A percentile compares a stretch with the other conserved stretches of the same genome.
Conservation (phyloP, 2,797 vertebrate species). For the Ctenochaetus hawaiiensis region DNA sequence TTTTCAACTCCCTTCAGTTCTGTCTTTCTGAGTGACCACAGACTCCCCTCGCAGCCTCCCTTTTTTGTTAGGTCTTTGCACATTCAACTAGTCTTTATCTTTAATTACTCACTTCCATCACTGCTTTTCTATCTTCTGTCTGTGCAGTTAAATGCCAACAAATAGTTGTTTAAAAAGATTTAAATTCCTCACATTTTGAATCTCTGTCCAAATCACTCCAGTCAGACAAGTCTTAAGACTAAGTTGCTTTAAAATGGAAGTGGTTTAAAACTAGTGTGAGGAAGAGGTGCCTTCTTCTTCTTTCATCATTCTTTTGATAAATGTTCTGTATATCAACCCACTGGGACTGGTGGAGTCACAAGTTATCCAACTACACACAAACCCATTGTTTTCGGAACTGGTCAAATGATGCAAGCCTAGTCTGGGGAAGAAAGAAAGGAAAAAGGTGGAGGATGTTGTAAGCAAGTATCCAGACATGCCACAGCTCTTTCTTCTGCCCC, state of each 20-base stretch:
- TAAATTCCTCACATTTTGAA: slow-evolving; percentile 17
- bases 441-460: slow-evolving; percentile 70
- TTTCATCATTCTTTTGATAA: slow-evolving; percentile 49
- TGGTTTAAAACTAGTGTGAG: slow-evolving; percentile 26
- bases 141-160: neutral
- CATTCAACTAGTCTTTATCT: slow-evolving; percentile 12
- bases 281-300: neutral
- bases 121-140: neutral
- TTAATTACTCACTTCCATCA: slow-evolving; percentile 13
- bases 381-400: slow-evolving; percentile 55
- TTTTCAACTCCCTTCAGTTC: slow-evolving; percentile 36
- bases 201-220: slow-evolving; percentile 12
- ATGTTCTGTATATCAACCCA: slow-evolving; percentile 28
- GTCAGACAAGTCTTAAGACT: slow-evolving; percentile 1
- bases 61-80: neutral
- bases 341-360: slow-evolving; percentile 43
- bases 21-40: slow-evolving; percentile 21
- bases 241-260: slow-evolving; percentile 31
- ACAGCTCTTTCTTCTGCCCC: slow-evolving; percentile 30
- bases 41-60: neutral
- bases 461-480: slow-evolving; percentile 61
- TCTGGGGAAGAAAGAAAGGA: slow-evolving; percentile 58
- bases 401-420: slow-evolving; percentile 54
- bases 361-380: slow-evolving; percentile 28
- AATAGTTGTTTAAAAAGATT: slow-evolving; percentile 15